These are phyloP conservation scores for Rhagologus leucostigma DNA, from an alignment of 2,113 vertebrate genomes.

Conservation along the genomic window DNA sequence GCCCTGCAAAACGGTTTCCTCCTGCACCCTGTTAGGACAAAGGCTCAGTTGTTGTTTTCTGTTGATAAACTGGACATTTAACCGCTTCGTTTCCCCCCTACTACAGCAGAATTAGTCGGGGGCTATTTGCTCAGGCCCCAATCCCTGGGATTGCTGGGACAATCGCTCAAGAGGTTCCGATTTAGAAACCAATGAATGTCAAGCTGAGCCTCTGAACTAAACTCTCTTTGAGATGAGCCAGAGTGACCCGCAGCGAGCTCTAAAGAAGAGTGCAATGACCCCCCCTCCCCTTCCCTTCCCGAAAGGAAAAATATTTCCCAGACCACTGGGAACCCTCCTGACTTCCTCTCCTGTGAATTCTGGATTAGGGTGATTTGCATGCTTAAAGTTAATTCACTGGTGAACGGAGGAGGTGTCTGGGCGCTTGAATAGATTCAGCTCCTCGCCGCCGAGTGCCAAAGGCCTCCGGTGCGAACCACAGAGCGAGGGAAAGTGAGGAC, in stretches of 20 bases:
- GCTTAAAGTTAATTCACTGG: constrained; percentile 39
- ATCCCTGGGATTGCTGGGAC: background rate
- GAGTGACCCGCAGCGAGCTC: constrained; percentile 33
- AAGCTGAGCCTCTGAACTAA: constrained; percentile 41
- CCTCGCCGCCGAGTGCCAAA: background rate
- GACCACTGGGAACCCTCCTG: constrained; percentile 13
- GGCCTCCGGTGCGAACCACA: background rate
- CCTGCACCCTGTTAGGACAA: constrained; percentile 33
- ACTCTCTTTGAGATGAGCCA: constrained; percentile 49
- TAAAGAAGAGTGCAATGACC: constrained; percentile 35
- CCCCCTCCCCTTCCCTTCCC: background rate
- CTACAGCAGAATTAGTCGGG: constrained; percentile 34
- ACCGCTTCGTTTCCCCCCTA: constrained; percentile 32
- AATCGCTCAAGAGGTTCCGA: constrained; percentile 7
- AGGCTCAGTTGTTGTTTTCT: constrained; percentile 52
- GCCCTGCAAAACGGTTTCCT: constrained; percentile 6
- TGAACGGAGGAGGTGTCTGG: constrained; percentile 46
- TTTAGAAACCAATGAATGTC: constrained; percentile 49
- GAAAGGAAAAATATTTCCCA: background rate
- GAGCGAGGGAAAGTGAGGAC: constrained; percentile 49
- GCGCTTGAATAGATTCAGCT: constrained; percentile 27
- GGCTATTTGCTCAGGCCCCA: constrained; percentile 31
- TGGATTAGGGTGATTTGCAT: constrained; percentile 55
- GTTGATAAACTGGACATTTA: constrained; percentile 46
- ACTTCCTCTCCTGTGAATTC: constrained; percentile 52